A percentile compares a stretch with the other conserved stretches of the same genome.
phyloP scores from a whole-genome alignment of 1,140 invertebrate species.

The Phocides pigmalion region DNA sequence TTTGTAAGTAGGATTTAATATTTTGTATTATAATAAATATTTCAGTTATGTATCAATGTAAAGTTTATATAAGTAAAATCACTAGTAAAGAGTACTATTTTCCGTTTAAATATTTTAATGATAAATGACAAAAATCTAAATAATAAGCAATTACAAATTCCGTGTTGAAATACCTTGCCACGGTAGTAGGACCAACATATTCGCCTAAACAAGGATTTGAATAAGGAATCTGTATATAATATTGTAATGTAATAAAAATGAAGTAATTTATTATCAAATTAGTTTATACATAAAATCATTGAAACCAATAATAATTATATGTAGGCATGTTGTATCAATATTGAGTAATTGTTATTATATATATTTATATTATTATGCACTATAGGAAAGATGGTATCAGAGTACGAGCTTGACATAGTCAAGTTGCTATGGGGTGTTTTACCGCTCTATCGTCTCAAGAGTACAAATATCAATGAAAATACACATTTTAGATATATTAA shows the following conservation, averaged over 20 bases:
- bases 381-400: too few species aligned
- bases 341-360: too few species aligned
- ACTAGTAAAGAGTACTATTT: neutral
- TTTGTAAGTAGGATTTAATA: conserved; percentile 12
- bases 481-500: too few species aligned
- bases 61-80: conserved; percentile 27
- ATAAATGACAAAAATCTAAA: neutral
- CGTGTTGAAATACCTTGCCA: conserved; percentile 1
- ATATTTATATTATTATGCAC: too few species aligned
- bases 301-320: too few species aligned
- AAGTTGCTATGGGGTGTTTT: too few species aligned
- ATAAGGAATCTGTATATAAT: conserved; percentile 1
- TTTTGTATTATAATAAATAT: conserved; percentile 11
- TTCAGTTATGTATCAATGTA: conserved; percentile 15
- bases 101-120: neutral
- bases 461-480: too few species aligned
- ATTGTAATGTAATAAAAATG: neutral
- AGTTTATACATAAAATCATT: too few species aligned
- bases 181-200: conserved; percentile 25
- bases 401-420: too few species aligned
- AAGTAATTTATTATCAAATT: neutral
- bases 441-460: too few species aligned
- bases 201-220: conserved; percentile 16
- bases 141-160: neutral
- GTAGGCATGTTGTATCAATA: too few species aligned